Evolutionary conservation across 2,888 invertebrate species (phyloP).

Genomic region (Leuctra nigra): DNA sequence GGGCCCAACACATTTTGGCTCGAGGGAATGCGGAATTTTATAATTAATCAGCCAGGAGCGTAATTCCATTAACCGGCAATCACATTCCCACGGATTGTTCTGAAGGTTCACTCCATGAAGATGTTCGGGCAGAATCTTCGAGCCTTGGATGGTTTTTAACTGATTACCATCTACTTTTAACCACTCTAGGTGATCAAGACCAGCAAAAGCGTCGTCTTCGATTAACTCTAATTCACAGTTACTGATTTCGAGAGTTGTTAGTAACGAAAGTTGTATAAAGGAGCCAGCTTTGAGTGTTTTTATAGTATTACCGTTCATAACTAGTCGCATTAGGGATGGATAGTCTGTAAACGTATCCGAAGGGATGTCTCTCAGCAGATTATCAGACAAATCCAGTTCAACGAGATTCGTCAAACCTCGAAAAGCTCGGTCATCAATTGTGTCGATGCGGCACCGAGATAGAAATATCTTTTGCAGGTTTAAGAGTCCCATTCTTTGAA

Average conservation of each 20-base stretch:
- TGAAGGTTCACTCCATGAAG: slow-evolving; percentile 75
- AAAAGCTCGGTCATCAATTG: slow-evolving; percentile 74
- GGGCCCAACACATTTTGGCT: slow-evolving; percentile 70
- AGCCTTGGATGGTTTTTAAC: slow-evolving; percentile 63
- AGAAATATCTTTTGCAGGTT: slow-evolving; percentile 84
- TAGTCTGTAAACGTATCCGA: slow-evolving; percentile 71
- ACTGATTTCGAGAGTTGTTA: slow-evolving; percentile 74
- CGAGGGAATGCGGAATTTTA: slow-evolving; percentile 68
- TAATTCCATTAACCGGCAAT: slow-evolving; percentile 71
- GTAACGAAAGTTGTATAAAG: slow-evolving; percentile 65
- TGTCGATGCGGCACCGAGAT: slow-evolving; percentile 67
- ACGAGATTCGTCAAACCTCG: slow-evolving; percentile 79
- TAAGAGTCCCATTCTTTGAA: slow-evolving; percentile 68
- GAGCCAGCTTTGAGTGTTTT: slow-evolving; percentile 60
- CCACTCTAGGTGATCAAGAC: slow-evolving; percentile 76
- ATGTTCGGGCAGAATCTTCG: slow-evolving; percentile 64
- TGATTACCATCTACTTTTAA: slow-evolving; percentile 76
- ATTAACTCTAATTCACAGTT: slow-evolving; percentile 71
- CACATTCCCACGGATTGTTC: slow-evolving; percentile 85
- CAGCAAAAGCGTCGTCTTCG: slow-evolving; percentile 73
- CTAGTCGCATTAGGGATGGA: slow-evolving; percentile 74
- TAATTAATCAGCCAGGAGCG: slow-evolving; percentile 71
- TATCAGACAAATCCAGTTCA: slow-evolving; percentile 79
- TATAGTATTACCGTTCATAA: slow-evolving; percentile 76
- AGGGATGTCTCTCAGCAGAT: slow-evolving; percentile 70